A percentile compares a stretch with the other conserved stretches of the same genome.
Conservation (phyloP, 2,113 vertebrate genomes). For the Coryphaenoides rupestris region DNA sequence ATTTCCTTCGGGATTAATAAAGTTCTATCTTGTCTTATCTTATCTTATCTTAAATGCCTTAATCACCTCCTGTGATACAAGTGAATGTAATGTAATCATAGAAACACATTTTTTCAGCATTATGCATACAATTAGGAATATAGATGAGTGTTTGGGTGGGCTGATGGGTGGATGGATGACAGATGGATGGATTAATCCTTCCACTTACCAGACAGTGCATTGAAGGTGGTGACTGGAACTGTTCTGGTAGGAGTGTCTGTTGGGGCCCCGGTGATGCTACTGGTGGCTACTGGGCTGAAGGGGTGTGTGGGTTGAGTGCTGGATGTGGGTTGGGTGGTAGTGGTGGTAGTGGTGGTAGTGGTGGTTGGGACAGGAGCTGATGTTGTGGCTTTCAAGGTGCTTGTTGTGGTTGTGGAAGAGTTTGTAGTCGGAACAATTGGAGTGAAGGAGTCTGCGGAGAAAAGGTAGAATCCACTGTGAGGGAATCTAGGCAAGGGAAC, state of each 20-base stretch:
- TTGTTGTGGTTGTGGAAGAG: constrained; percentile 9
- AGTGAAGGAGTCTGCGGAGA: constrained; percentile 25
- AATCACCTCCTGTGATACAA: too few species aligned
- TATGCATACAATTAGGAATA: not conserved
- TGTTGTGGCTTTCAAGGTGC: not conserved
- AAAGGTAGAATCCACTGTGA: not conserved
- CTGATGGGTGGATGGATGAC: not conserved
- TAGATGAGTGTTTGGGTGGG: not conserved
- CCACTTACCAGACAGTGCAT: not conserved
- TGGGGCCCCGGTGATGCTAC: not conserved
- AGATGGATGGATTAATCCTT: not conserved
- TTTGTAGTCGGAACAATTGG: constrained; percentile 8
- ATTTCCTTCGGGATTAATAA: too few species aligned
- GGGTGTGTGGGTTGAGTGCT: not conserved
- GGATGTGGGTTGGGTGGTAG: not conserved
- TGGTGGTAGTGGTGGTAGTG: not conserved
- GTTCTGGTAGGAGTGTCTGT: constrained; percentile 1
- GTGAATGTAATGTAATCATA: not conserved
- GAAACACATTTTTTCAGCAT: not conserved
- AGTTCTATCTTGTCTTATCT: too few species aligned
- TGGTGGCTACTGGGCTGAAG: constrained; percentile 6
- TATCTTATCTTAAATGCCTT: too few species aligned
- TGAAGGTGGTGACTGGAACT: not conserved
- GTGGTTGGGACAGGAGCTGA: not conserved
- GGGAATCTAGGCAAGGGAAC: not conserved